These are phyloP conservation scores for Numenius phaeopus DNA, from an alignment of 2,797 vertebrate genomes.

Conservation along the genomic window DNA sequence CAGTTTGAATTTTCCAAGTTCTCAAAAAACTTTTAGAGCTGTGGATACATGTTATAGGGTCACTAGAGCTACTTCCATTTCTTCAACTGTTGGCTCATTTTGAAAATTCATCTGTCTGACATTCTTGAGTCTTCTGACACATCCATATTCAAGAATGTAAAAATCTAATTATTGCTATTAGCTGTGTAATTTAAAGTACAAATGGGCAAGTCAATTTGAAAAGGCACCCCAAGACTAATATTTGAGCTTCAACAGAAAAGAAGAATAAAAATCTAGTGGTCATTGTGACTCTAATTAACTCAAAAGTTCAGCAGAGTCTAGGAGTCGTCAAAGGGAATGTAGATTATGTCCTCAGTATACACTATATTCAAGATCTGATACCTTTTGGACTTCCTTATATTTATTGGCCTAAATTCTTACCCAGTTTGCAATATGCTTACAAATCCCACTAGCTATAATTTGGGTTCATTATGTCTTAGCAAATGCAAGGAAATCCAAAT, in stretches of 20 bases:
- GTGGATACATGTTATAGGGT: neutral
- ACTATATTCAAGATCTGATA: neutral
- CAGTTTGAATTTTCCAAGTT: constrained; percentile 61
- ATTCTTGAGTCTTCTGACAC: constrained; percentile 7
- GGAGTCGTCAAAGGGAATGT: neutral
- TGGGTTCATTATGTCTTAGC: neutral
- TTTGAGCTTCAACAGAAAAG: neutral
- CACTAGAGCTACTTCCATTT: neutral
- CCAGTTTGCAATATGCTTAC: neutral
- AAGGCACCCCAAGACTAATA: constrained; percentile 14
- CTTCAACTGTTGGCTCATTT: constrained; percentile 46
- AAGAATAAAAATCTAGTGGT: constrained; percentile 21
- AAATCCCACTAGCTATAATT: constrained; percentile 6
- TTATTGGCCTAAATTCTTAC: neutral
- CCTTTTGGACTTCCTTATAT: neutral
- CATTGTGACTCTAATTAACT: constrained; percentile 10
- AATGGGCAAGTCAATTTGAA: neutral
- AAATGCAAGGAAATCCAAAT: constrained; percentile 62
- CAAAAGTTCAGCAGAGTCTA: neutral
- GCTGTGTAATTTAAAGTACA: neutral
- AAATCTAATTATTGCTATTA: neutral
- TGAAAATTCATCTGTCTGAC: neutral
- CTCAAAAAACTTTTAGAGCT: constrained; percentile 61
- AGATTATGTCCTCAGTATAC: neutral
- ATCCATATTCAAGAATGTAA: neutral